Evolutionary conservation across 2,797 vertebrate genomes (phyloP), one percentile per base, ranked within the genome.

Genomic region (Pangasius larnaudii): DNA sequence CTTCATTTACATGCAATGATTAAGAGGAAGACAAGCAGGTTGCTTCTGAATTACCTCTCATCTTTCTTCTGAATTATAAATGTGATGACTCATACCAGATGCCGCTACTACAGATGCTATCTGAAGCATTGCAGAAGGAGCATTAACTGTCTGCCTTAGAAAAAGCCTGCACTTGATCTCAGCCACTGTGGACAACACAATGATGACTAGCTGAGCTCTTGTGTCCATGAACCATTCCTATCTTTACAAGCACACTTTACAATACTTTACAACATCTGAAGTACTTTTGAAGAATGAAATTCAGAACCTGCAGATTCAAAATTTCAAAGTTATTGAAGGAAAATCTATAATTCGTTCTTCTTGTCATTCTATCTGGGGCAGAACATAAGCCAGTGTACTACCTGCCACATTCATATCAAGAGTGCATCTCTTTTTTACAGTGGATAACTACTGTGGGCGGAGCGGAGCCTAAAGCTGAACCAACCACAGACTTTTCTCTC

Each of bases 401-500:
- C 53, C 42, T 58, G 27, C 19, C 16, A 4, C 74, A 59, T 39
- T 56, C 69, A 67, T 46, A 46, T 72, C 67, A 46, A 63, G 0
- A 71, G 36, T 39, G 59, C 33, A 75, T 85, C 33, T 91, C 46
- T 87, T 88, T 88, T 42, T 88, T 87, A 80, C 91, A 93, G 92
- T 90, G 69, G 33, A 49, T 88, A 80, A 85, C 86, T 56, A 59
- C 78, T 51, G 49, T 77, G 53, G 85, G 86, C 74, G 85, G 86
- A 69, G 84, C 77, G 24, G 91, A 90, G 78, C 88, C 85, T 30
- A 85, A 92, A 85, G 75, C 83, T 24, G 82, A 91, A 85, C 90
- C 93, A 75, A 89, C 91, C 39, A 39, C 93, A 84, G 91, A 93
- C 36, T 85, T 93, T 51, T 93, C 92, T 36, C 88, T 94, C 90